Base-by-base conservation (phyloP, 2,888 invertebrate genomes). In the Caenorhabditis sp. region DNA sequence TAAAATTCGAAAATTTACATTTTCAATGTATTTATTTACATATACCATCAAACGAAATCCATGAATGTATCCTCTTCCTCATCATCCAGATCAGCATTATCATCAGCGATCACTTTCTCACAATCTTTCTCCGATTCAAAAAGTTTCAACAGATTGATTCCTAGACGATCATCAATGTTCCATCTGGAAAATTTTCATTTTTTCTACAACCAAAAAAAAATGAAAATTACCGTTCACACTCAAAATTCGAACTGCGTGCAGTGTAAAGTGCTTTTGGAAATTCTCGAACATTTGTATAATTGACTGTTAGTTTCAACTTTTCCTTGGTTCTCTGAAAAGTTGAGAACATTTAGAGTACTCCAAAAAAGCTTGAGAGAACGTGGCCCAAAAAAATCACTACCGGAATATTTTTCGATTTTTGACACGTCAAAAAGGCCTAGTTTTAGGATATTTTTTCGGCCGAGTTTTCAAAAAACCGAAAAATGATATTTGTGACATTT, bases 151-250 rank as follows among this genome's bases (percentile, higher is more conserved):
- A 72, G 50, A 68, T 72, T 72, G 0, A 5, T 31, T 6, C 67
- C 64, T n/a, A 72, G 43, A 19, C 62, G 64, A 14, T 72, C 72
- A 3, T 72, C 72, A 27, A 19, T 19, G 31, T 21, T 68, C 72
- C 72, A 72, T 37, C 49, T 57, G 26, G 17, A 31, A 31, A 26
- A 57, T 10, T 6, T 19, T 31, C 4, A 31, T 31, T 31, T 31
- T 27, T 1, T 31, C n/a, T 19, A 31, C 17, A 2, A 57, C n/a
- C 8, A 31, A 24, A n/a, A 6, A 10, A 54, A 5, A 57, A 57
- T 12, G 2, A 8, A 24, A 4, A 24, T 8, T 31, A 57, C 57
- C 57, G 67, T 55, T 73, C 73, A 54, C 73, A 73, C 14, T 73
- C 64, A 19, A 65, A 70, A 49, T 53, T 66, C 21, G 27, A 6